phyloP scores from a whole-genome alignment of 2,797 vertebrate genomes.

The Sebastolobus altivelis region DNA sequence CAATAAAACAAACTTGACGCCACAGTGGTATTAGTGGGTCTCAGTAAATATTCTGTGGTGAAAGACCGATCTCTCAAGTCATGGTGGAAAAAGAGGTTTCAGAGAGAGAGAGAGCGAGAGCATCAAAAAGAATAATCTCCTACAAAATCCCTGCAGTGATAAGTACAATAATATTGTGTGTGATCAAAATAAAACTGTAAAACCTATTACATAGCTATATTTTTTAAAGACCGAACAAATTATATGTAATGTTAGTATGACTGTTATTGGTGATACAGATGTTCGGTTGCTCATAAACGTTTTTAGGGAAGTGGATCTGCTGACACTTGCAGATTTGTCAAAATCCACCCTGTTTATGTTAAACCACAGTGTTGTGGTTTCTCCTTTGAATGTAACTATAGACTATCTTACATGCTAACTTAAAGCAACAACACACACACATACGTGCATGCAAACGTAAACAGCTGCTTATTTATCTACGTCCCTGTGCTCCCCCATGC shows the following conservation, averaged over 20 bases:
- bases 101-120: background rate
- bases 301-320: slow-evolving; percentile 68
- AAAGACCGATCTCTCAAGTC: slow-evolving; percentile 47
- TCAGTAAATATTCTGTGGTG: slow-evolving; percentile 49
- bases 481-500: background rate
- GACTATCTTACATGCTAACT: slow-evolving; percentile 24
- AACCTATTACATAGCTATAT: background rate
- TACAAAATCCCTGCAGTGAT: slow-evolving; percentile 5
- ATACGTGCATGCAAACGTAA: background rate
- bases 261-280: slow-evolving; percentile 48
- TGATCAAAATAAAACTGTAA: slow-evolving; percentile 2
- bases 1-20: slow-evolving; percentile 57
- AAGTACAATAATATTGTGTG: background rate
- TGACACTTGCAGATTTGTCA: slow-evolving; percentile 47
- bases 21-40: slow-evolving; percentile 53
- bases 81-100: slow-evolving; percentile 33
- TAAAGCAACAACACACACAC: slow-evolving; percentile 18
- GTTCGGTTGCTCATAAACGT: slow-evolving; percentile 42
- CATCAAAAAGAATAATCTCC: slow-evolving; percentile 12
- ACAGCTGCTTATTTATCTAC: background rate
- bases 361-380: slow-evolving; percentile 38
- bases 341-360: slow-evolving; percentile 51
- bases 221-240: slow-evolving; percentile 1
- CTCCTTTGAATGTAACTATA: slow-evolving; percentile 31
- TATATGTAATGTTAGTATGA: slow-evolving; percentile 13